Evolutionary conservation across 2,888 invertebrate species (phyloP), one percentile per base, ranked within the genome.

Genomic region (Drosophila subsilvestris): DNA sequence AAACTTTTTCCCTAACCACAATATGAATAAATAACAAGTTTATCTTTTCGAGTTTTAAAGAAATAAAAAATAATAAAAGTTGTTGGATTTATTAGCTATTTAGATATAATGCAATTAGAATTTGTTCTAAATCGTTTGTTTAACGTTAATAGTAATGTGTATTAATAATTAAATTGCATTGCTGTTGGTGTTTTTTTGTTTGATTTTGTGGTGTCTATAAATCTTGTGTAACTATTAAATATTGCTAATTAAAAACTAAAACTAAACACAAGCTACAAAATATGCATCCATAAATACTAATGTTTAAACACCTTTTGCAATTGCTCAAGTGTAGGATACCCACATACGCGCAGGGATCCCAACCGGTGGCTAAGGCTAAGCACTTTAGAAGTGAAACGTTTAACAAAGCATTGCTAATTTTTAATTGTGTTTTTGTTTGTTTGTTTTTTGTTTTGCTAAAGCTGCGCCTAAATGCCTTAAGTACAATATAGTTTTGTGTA

Each of bases 391-490:
- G 63, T 79, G 65, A 63, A 85, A 82, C 70, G 79, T 74, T 73
- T 25, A 86, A 86, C 86, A 83, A 83, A 87, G 82, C 88, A 85
- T 82, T 86, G 78, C 83, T 88, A 86, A 56, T 74, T 81, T 65
- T 51, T 71, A 59, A 53, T 53, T 63, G n/a, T n/a, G 6, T 37
- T 37, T 37, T 7, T 37, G 14, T 37, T 37, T 37, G 25, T 17
- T 20, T 22, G 22, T 22, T n/a, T n/a, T n/a, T n/a, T 20, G 20
- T n/a, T 75, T 83, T 74, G 55, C 88, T 83, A 83, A 88, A 86
- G 83, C 86, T 88, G 86, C 65, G 74, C 72, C 27, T 78, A 86
- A 71, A 55, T 78, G 79, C 85, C 27, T n/a, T 87, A 82, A 79
- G 66, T 78, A 63, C 61, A 63, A 65, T 68, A 68, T 50, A 58